phyloP scores from a whole-genome alignment of 2,888 invertebrate species.

The Protonemura montana region DNA sequence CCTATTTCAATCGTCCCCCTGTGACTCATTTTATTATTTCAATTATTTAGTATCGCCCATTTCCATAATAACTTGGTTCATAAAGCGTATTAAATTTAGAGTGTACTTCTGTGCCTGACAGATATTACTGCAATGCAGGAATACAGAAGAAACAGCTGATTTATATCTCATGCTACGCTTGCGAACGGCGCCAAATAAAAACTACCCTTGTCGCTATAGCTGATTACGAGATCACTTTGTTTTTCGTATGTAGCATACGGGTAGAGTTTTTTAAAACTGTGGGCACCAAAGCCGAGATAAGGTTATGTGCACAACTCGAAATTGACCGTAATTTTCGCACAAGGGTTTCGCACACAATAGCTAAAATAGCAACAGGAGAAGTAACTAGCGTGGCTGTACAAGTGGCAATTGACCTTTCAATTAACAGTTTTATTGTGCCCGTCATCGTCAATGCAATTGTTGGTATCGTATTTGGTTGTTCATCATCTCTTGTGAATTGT shows the following conservation, averaged over 20 bases:
- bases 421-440: not conserved
- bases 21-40: not conserved
- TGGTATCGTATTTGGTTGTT: not conserved
- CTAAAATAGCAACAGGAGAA: not conserved
- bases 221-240: not conserved
- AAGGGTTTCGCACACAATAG: not conserved
- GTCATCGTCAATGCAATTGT: not conserved
- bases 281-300: not conserved
- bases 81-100: not conserved
- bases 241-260: not conserved
- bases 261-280: not conserved
- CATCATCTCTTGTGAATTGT: not conserved
- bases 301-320: not conserved
- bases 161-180: not conserved
- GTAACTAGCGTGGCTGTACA: not conserved
- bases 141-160: not conserved
- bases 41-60: not conserved
- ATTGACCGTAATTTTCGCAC: not conserved
- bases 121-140: slow-evolving; percentile 12
- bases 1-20: not conserved
- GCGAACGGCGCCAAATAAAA: not conserved
- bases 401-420: not conserved
- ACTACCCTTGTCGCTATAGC: not conserved
- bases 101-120: not conserved
- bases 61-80: slow-evolving; percentile 4